Conservation (phyloP, 2,113 vertebrate species). For the Amphilophus citrinellus region DNA sequence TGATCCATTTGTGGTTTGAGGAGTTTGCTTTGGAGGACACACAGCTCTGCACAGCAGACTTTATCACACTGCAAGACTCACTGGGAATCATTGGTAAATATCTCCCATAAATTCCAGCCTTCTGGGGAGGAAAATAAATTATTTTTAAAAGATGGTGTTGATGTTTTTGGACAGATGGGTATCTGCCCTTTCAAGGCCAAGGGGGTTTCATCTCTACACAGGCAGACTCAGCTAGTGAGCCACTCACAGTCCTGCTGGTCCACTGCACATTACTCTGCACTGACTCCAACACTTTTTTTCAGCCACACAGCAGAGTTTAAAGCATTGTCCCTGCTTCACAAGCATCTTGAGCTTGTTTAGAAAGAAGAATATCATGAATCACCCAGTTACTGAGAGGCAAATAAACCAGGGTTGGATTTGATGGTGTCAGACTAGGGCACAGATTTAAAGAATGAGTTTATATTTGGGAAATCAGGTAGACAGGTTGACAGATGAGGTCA, state of each 20-base stretch:
- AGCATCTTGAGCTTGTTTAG: neutral
- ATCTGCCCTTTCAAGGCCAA: conserved; percentile 15
- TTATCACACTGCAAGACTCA: conserved; percentile 76
- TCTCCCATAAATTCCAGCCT: neutral
- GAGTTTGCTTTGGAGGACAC: conserved; percentile 80
- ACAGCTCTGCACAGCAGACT: conserved; percentile 72
- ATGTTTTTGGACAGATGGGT: neutral
- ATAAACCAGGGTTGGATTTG: neutral
- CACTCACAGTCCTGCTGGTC: conserved; percentile 11
- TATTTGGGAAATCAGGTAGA: neutral
- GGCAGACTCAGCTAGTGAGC: conserved; percentile 16
- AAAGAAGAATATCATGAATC: neutral
- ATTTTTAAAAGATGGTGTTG: neutral
- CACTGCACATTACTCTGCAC: conserved; percentile 15
- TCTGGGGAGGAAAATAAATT: neutral
- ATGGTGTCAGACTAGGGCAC: neutral
- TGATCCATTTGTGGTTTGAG: conserved; percentile 83
- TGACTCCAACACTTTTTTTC: conserved; percentile 1
- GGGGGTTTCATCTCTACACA: conserved; percentile 30
- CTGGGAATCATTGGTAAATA: conserved; percentile 75
- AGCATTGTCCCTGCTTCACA: too few relatives aligned
- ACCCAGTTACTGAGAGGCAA: too few relatives aligned
- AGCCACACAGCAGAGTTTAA: neutral
- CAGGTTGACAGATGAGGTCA: neutral
- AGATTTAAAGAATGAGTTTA: neutral